Evolutionary conservation across 2,113 vertebrate genomes (phyloP).

Genomic region (Salvelinus alpinus): DNA sequence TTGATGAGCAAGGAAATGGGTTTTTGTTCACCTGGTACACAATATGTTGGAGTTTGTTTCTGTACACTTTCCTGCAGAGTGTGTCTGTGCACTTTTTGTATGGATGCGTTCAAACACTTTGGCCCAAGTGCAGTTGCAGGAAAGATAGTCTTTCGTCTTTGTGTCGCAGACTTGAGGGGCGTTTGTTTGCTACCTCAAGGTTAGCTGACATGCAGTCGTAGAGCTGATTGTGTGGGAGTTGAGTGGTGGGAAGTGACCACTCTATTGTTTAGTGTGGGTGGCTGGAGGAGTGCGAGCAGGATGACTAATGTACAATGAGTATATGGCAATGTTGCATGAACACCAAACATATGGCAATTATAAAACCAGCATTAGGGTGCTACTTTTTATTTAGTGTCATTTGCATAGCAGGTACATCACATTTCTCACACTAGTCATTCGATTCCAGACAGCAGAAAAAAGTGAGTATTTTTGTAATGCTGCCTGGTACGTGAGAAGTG

Average conservation of each 20-base stretch:
- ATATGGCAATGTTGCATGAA: not conserved
- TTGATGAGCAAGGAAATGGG: too few relatives aligned
- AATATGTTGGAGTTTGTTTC: not conserved
- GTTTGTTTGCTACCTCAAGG: not conserved
- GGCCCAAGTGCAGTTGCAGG: too few relatives aligned
- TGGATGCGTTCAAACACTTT: not conserved
- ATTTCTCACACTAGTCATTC: not conserved
- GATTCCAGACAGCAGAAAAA: not conserved
- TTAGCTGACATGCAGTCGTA: not conserved
- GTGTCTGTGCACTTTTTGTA: not conserved
- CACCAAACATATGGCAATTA: not conserved
- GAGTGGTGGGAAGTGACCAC: not conserved
- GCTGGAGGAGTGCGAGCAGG: not conserved
- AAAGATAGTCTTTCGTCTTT: not conserved
- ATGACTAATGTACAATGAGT: not conserved
- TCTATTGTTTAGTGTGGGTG: not conserved
- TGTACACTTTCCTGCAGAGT: not conserved
- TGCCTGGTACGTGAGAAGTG: too few relatives aligned
- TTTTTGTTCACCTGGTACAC: too few relatives aligned
- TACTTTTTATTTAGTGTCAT: not conserved
- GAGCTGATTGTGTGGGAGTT: slow-evolving; percentile 12
- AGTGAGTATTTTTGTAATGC: not conserved
- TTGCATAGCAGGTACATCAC: not conserved
- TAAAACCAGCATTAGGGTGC: not conserved
- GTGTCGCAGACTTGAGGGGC: not conserved